Evolutionary conservation across 2,113 vertebrate species (phyloP), one percentile per base, ranked within the genome.

Genomic region (Crotalus helleri): DNA sequence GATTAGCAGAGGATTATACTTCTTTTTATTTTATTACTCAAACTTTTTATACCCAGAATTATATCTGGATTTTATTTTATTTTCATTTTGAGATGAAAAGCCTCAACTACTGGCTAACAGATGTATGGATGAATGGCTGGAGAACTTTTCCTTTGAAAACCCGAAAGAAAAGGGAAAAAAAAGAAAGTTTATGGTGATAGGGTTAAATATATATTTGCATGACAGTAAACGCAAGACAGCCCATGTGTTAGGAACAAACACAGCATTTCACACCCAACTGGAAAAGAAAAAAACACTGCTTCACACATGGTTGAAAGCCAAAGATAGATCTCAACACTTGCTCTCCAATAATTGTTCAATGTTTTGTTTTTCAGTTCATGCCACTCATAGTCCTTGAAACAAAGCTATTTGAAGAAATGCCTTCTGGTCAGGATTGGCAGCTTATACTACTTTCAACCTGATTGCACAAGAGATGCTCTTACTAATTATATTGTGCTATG

Each of bases 41-140:
- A n/a, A 5, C 12, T 6, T 69, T n/a, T 69, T n/a, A 69, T 69
- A 69, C 12, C n/a, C 12, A 5, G 12, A n/a, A n/a, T 69, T n/a
- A n/a, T 9, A 69, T 69, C 61, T 69, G 13, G 29, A 81, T 39
- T 81, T 81, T 81, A 39, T 33, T 74, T 33, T 74, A 39, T 81
- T 81, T 7, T 81, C 15, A 39, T 81, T 81, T 81, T 57, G 93
- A 94, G 91, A 95, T 95, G 94, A 95, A 96, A 97, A 96, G 93
- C 93, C 93, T 90, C 96, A 95, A 88, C 93, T 95, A 95, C 93
- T 92, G 96, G 94, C 95, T 96, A 96, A 95, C 95, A 95, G 96
- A 92, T 95, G 92, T 96, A 19, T 95, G 90, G 95, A 24, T 87
- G 86, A 51, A 53, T 87, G 49, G 49, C 10, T 87, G 11, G 21